Base-by-base conservation (phyloP, 1,140 invertebrate genomes). In the Heliconius melpomene region DNA sequence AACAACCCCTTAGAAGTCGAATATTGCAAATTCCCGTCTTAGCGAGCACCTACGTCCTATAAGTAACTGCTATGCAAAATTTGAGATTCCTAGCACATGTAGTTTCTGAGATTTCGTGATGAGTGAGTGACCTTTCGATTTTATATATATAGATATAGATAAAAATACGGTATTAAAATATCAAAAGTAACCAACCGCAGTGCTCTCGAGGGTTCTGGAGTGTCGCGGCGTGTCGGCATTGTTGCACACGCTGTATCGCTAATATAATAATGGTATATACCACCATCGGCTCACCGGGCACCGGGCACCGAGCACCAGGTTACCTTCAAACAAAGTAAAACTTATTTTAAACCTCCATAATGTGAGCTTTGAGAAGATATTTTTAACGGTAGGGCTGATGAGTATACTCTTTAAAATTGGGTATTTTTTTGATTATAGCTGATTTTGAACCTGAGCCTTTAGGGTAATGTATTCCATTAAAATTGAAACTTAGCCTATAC, bases 171-270 rank as follows among this genome's bases (percentile, higher is more conserved):
- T 26, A 36, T 6, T 66, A n/a, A 83, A 87, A 83, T 85, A 87
- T 88, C 87, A 89, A 91, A 52, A 29, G 9, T 5, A 1, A 3
- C 57, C 2, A 9, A n/a, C 80, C 83, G 77, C 6, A 29, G 80
- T 86, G 87, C 57, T 84, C 80, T 81, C 88, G 87, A 90, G 90
- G 88, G 86, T 66, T 86, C 79, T 91, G 50, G 77, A 91, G 91
- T 87, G 83, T 82, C 83, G 77, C 85, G 88, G 84, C 87, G 83
- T 82, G 84, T 78, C 86, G 88, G 84, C 87, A 90, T 91, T 93
- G 89, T 89, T 87, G 87, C 86, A 87, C 82, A 82, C 73, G 86
- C 84, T 88, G 86, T 87, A 87, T 86, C 83, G 83, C 89, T 93
- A 91, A 93, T 91, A 89, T 86, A 87, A 89, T 90, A 79, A 83